Base-by-base conservation (phyloP, 2,113 vertebrate genomes). In the Myocastor coypus region DNA sequence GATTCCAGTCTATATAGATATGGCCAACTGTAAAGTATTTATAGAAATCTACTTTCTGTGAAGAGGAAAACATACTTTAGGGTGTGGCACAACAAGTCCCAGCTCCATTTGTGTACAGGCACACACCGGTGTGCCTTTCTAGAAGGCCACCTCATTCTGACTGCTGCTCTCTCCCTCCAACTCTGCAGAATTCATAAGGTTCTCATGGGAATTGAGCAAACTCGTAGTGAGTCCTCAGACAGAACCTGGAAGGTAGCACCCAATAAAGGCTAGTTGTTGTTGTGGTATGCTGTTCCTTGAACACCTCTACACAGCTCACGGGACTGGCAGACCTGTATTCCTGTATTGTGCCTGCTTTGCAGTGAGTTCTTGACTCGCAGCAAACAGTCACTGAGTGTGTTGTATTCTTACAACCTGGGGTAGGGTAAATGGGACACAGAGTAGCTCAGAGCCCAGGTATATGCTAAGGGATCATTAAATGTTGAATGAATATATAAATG, bases 191-290 rank as follows among this genome's bases (percentile, higher is more conserved):
- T 19, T 69, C 34, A 34, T 0, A 4, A 32, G 83, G 22, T 57
- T 85, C 66, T 57, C 82, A 64, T 55, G 71, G 93, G n/a, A 69
- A 59, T 22, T 90, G 90, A 92, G 63, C 78, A 73, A 32, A 71
- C 12, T 73, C 10, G 46, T 17, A 4, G 28, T 34, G 89, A 95
- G 40, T 52, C 26, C 61, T 90, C 57, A 93, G 87, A 66, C 7
- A 85, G 55, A 94, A 8, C 19, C 40, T 52, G 11, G 63, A 73
- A 30, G 6, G 1, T 6, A 55, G 26, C 4, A 22, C 46, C 57
- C 19, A 14, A 13, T 42, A 37, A 80, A 64, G 55, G 50, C n/a
- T 20, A 16, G 9, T 46, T 37, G 24, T 46, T 34, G 4, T 32
- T 78, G 46, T 22, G 50, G 5, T 42, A n/a, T 34, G 30, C 30